phyloP scores from a whole-genome alignment of 2,113 vertebrate species.

The Pangasianodon gigas region DNA sequence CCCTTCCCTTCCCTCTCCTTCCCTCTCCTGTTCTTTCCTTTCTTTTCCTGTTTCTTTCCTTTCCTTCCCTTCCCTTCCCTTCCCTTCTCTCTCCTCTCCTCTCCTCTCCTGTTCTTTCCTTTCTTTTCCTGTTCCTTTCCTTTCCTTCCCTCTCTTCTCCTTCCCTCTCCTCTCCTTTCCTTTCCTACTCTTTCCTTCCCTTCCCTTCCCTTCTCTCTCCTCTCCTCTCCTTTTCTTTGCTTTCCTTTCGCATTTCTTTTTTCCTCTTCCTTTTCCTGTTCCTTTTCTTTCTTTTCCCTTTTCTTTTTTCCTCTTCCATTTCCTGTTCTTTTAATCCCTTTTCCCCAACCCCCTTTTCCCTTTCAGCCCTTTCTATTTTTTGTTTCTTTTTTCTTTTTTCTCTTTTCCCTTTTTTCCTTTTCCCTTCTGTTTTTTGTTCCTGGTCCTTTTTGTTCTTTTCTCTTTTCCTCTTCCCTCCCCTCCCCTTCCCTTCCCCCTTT shows the following conservation, averaged over 20 bases:
- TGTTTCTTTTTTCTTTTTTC: background rate
- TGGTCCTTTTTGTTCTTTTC: too few relatives aligned
- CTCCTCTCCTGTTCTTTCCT: background rate
- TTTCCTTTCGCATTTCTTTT: background rate
- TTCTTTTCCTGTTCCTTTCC: background rate
- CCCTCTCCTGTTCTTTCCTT: background rate
- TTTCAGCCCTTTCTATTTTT: background rate
- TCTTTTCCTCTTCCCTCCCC: too few relatives aligned
- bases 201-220: background rate
- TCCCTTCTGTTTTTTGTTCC: background rate
- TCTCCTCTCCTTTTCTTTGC: too few relatives aligned
- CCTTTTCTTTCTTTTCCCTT: background rate
- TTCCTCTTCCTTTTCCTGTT: background rate
- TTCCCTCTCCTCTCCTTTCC: too few relatives aligned
- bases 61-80: too few relatives aligned
- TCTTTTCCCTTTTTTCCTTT: too few relatives aligned
- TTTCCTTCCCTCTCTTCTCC: too few relatives aligned
- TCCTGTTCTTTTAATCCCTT: background rate
- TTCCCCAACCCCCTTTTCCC: too few relatives aligned
- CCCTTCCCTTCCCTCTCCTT: background rate
- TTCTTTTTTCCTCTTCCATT: too few relatives aligned
- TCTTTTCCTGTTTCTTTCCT: background rate
- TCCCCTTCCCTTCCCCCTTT: too few relatives aligned
- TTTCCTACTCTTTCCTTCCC: too few relatives aligned
- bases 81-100: background rate